phyloP scores from a whole-genome alignment of 2,113 vertebrate genomes.

The Syrmaticus mikado region DNA sequence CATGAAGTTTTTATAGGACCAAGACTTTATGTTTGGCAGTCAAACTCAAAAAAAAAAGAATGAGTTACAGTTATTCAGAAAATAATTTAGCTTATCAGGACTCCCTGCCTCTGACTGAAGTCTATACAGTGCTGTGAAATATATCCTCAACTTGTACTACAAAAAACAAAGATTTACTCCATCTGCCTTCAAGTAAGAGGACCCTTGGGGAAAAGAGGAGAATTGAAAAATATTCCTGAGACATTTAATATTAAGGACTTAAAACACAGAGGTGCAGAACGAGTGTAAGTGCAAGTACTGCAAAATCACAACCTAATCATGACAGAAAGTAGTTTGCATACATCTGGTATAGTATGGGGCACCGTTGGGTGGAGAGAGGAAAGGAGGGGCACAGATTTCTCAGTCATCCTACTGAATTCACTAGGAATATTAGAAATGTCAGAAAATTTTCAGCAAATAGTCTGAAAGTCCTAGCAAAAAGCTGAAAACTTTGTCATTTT shows the following conservation, averaged over 20 bases:
- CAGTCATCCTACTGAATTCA: background rate
- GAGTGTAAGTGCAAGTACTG: background rate
- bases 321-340: background rate
- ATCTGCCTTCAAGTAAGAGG: background rate
- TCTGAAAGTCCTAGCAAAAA: background rate
- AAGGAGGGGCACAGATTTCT: background rate
- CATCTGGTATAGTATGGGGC: background rate
- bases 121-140: background rate
- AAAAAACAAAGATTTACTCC: background rate
- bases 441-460: background rate
- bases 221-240: background rate
- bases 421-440: background rate
- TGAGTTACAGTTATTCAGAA: background rate
- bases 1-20: background rate
- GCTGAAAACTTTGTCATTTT: background rate
- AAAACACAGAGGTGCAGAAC: background rate
- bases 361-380: background rate
- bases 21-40: background rate
- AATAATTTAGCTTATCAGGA: background rate
- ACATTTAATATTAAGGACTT: background rate
- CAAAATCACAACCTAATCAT: background rate
- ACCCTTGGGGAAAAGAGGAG: background rate
- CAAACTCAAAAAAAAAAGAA: background rate
- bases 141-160: background rate
- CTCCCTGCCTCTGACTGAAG: background rate